Base-by-base conservation (phyloP, 1,140 invertebrate genomes). In the Nebria ingens region DNA sequence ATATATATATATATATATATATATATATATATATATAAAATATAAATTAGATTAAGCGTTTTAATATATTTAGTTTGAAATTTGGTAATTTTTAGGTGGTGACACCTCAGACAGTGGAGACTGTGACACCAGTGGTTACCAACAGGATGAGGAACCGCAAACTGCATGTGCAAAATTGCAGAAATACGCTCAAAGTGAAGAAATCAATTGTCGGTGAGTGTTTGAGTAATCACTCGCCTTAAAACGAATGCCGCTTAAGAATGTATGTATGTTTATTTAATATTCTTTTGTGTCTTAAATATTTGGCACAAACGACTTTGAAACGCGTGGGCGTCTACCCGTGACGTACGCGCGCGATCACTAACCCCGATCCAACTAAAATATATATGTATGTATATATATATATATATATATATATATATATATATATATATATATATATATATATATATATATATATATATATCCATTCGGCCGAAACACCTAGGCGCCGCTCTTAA, bases 171-270 rank as follows among this genome's bases (percentile, higher is more conserved):
- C 59, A n/a, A 58, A 60, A 20, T 49, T 67, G 22, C 58, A 64
- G 55, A 66, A 65, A 53, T 66, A 63, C 51, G 63, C 62, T 22
- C 55, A 62, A 20, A 61, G 60, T 11, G 59, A 55, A 6, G 61
- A 68, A 25, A 52, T 59, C 17, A 62, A 59, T 52, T 59, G 64
- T 50, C 58, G 66, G 66, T 68, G 56, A 68, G 64, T 65, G n/a
- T n/a, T n/a, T n/a, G n/a, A n/a, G n/a, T n/a, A n/a, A n/a, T n/a
- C n/a, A n/a, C n/a, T n/a, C n/a, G n/a, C n/a, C n/a, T n/a, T n/a
- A n/a, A n/a, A n/a, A n/a, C n/a, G n/a, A n/a, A n/a, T n/a, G n/a
- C n/a, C n/a, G n/a, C n/a, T n/a, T n/a, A n/a, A n/a, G n/a, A n/a
- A n/a, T n/a, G n/a, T n/a, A n/a, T n/a, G n/a, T n/a, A n/a, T n/a